phyloP scores from a whole-genome alignment of 2,888 invertebrate genomes.

The Eupithecia abbreviata region DNA sequence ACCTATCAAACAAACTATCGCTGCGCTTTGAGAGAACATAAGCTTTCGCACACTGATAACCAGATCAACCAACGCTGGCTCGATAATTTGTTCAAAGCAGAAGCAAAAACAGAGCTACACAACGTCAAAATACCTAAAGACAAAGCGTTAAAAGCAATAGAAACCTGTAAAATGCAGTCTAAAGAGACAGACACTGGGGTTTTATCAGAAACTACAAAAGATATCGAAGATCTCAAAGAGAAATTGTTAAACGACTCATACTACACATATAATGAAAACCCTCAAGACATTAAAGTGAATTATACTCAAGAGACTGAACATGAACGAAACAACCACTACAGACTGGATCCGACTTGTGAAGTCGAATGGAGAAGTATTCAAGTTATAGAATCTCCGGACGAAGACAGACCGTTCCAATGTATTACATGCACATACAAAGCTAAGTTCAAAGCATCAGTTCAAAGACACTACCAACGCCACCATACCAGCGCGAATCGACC shows the following conservation, averaged over 20 bases:
- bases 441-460: slow-evolving; percentile 68
- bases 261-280: slow-evolving; percentile 21
- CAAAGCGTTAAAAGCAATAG: slow-evolving; percentile 8
- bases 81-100: slow-evolving; percentile 8
- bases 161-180: slow-evolving; percentile 15
- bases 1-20: slow-evolving; percentile 60
- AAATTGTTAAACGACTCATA: slow-evolving; percentile 19
- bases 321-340: slow-evolving; percentile 54
- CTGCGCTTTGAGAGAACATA: slow-evolving; percentile 67
- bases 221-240: slow-evolving; percentile 14
- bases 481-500: slow-evolving; percentile 66
- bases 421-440: slow-evolving; percentile 62
- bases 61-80: slow-evolving; percentile 20
- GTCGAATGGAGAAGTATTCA: slow-evolving; percentile 65
- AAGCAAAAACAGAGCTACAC: not conserved
- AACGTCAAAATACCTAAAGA: slow-evolving; percentile 14
- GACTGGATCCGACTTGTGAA: slow-evolving; percentile 56
- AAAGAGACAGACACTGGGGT: not conserved
- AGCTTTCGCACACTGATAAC: slow-evolving; percentile 40
- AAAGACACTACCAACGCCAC: slow-evolving; percentile 68
- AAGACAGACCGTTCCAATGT: slow-evolving; percentile 64
- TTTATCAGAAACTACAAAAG: not conserved
- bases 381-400: slow-evolving; percentile 58
- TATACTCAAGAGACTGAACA: slow-evolving; percentile 28
- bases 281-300: not conserved